Evolutionary conservation across 2,113 vertebrate species (phyloP).

Genomic region (Xenopus tropicalis): UCB_Xtro_10.0 CM004449.2:39002001-39002500

Average conservation of each 20-base stretch:
- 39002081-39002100: slow-evolving; percentile 4
- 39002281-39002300: background rate
- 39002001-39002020: too few species aligned
- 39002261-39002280: background rate
- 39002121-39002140: background rate
- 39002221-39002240: background rate
- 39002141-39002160: slow-evolving; percentile 24
- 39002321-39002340: too few species aligned
- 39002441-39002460: too few species aligned
- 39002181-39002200: background rate
- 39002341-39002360: too few species aligned
- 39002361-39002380: too few species aligned
- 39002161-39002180: slow-evolving; percentile 13
- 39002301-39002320: too few species aligned
- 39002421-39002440: too few species aligned
- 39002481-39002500: too few species aligned
- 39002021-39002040: background rate
- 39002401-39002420: too few species aligned
- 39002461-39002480: too few species aligned
- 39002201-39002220: background rate
- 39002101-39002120: background rate
- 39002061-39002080: background rate
- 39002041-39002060: background rate
- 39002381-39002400: too few species aligned
- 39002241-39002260: background rate